These are phyloP conservation scores for Ceratina calcarata DNA, from an alignment of 1,140 invertebrate species.

Conservation along the genomic window DNA sequence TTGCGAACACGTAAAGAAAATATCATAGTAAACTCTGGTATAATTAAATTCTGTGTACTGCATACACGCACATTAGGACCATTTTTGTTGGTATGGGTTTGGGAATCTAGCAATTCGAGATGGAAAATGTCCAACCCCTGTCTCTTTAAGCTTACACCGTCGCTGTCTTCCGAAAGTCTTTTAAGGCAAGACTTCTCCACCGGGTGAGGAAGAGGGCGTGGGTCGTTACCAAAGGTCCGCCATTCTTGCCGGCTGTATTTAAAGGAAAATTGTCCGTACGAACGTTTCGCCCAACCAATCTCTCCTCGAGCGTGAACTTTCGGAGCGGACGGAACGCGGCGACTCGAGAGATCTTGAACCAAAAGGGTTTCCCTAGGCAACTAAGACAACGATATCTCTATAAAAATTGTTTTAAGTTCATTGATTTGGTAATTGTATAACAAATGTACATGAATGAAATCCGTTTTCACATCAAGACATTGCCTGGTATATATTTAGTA, in stretches of 20 bases:
- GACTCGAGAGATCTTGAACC: conserved; percentile 55
- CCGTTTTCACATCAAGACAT: too few species aligned
- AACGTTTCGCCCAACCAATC: conserved; percentile 36
- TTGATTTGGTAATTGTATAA: conserved; percentile 24
- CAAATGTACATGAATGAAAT: too few species aligned
- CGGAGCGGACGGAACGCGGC: conserved; percentile 57
- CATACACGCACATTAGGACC: too few species aligned
- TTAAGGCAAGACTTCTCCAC: conserved; percentile 14
- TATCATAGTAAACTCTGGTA: too few species aligned
- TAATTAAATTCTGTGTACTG: too few species aligned
- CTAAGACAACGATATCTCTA: not conserved
- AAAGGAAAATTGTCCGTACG: conserved; percentile 65
- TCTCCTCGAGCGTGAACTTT: conserved; percentile 4
- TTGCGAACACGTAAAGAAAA: too few species aligned
- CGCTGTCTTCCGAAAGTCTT: conserved; percentile 47
- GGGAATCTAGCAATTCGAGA: too few species aligned
- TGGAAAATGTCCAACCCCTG: not conserved
- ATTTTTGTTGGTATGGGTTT: too few species aligned
- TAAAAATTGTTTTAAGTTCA: too few species aligned
- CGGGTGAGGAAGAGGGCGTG: conserved; percentile 26
- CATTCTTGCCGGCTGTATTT: conserved; percentile 65
- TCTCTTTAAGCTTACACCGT: conserved; percentile 50
- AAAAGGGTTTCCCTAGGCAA: conserved; percentile 15
- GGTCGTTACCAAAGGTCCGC: conserved; percentile 55
- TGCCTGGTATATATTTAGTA: too few species aligned